A percentile compares a stretch with the other conserved stretches of the same genome.
Evolutionary conservation across 2,888 invertebrate species (phyloP).

Genomic region (Diarsia brunnea): DNA sequence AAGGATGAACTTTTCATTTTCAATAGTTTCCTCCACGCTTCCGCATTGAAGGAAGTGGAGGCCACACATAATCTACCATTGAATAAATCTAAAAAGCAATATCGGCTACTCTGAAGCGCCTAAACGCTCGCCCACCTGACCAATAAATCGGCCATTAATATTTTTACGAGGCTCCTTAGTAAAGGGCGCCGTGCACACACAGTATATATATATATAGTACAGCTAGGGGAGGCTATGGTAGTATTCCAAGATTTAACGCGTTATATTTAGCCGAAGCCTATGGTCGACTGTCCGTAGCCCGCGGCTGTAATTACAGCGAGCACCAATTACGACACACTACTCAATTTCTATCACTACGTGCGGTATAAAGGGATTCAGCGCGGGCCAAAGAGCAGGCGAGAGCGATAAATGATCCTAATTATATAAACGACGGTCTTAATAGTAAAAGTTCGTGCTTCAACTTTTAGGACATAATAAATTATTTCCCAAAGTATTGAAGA

Average conservation of each 20-base stretch:
- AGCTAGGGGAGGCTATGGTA: not conserved
- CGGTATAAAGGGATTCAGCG: conserved; percentile 36
- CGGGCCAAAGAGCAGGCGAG: conserved; percentile 19
- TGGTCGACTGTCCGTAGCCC: conserved; percentile 3
- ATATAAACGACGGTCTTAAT: conserved; percentile 20
- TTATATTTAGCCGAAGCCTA: conserved; percentile 41
- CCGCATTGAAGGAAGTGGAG: not conserved
- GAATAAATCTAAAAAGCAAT: conserved; percentile 49
- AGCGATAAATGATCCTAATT: conserved; percentile 37
- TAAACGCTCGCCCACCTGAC: conserved; percentile 5
- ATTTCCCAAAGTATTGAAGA: not conserved
- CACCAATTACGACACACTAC: conserved; percentile 68
- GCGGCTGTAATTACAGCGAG: conserved; percentile 64
- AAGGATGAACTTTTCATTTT: conserved; percentile 6
- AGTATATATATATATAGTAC: too few species aligned
- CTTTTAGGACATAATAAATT: conserved; percentile 14
- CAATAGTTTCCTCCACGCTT: not conserved
- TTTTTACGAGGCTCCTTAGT: conserved; percentile 12
- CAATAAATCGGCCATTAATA: conserved; percentile 36
- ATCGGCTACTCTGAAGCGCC: conserved; percentile 19
- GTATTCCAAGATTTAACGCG: conserved; percentile 5
- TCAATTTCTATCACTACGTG: conserved; percentile 67
- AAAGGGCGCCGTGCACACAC: not conserved
- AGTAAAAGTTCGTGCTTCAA: conserved; percentile 33
- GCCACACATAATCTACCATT: conserved; percentile 21